Conservation (phyloP, 2,797 vertebrate genomes). For the Cirrhinus molitorella region DNA sequence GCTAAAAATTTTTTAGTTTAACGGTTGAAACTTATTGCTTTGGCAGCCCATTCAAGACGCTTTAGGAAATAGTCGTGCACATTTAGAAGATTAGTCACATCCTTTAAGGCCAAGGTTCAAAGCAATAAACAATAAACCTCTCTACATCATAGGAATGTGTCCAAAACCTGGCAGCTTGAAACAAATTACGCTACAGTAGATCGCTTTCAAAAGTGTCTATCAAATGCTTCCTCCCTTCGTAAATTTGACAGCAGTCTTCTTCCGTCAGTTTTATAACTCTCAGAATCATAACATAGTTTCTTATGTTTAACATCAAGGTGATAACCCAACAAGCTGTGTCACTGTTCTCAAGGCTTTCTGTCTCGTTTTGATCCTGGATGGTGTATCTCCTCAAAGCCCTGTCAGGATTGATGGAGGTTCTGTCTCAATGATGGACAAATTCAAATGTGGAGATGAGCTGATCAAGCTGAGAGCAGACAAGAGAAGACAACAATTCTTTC, state of each 20-base stretch:
- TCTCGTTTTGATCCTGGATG: conserved; percentile 75
- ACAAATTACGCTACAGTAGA: conserved; percentile 10
- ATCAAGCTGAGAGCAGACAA: background rate
- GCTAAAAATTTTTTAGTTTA: background rate
- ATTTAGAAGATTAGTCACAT: conserved; percentile 45
- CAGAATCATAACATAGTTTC: conserved; percentile 30
- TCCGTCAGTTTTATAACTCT: conserved; percentile 32
- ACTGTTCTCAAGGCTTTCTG: conserved; percentile 71
- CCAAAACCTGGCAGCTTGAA: background rate
- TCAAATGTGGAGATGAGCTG: conserved; percentile 70
- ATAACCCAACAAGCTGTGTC: conserved; percentile 69
- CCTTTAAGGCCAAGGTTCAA: conserved; percentile 33
- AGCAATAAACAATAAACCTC: conserved; percentile 28
- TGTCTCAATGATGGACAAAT: conserved; percentile 72
- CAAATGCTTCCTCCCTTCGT: background rate
- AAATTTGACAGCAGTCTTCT: conserved; percentile 22
- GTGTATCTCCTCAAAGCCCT: conserved; percentile 77
- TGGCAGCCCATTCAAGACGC: background rate
- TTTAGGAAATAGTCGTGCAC: conserved; percentile 16
- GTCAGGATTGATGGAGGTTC: conserved; percentile 67
- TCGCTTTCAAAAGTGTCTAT: conserved; percentile 29
- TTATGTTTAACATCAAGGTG: conserved; percentile 49
- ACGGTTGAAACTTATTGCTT: conserved; percentile 5
- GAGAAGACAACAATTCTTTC: conserved; percentile 20
- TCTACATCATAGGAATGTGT: conserved; percentile 23